Base-by-base conservation (phyloP, 2,888 invertebrate species). In the Lithophane semibrunnea region DNA sequence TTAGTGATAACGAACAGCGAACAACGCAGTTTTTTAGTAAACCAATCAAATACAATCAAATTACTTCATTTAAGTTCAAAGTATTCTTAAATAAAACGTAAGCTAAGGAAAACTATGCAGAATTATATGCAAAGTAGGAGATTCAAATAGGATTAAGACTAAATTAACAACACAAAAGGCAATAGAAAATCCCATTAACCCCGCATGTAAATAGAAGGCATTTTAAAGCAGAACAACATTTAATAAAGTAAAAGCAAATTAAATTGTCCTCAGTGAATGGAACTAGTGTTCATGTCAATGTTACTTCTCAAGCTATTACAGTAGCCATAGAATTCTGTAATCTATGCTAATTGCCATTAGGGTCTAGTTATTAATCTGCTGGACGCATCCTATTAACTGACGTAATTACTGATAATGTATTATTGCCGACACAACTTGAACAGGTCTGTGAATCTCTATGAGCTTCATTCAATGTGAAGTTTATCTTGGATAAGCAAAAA, bases 241-340 rank as follows among this genome's bases (percentile, higher is more conserved):
- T 56, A 81, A 70, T 81, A 80, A 75, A 63, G 75, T 73, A 71
- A 82, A 79, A 85, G 73, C 75, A 74, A 85, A 85, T 84, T 82
- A 84, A 79, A 82, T 85, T 85, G 82, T 85, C 84, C 42, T 9
- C 47, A 63, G 29, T 85, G 79, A 84, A 85, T 85, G 58, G 73
- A 79, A 75, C 67, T n/a, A 67, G 75, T 82, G 78, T 84, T 75
- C 66, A 61, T 49, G 75, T 75, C 85, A 73, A 79, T 67, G 71
- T 78, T 63, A 73, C 77, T 84, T 84, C 85, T 67, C 56, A 75
- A 77, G 74, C 77, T 73, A 44, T 78, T 74, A 81, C 21, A 54
- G 65, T 37, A 67, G 70, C 79, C 78, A 85, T 78, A 82, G 78
- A 75, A 82, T 78, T 79, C 49, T 82, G 56, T 84, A 85, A 78